Evolutionary conservation across 2,888 invertebrate species (phyloP).

Genomic region (Hyalella azteca): DNA sequence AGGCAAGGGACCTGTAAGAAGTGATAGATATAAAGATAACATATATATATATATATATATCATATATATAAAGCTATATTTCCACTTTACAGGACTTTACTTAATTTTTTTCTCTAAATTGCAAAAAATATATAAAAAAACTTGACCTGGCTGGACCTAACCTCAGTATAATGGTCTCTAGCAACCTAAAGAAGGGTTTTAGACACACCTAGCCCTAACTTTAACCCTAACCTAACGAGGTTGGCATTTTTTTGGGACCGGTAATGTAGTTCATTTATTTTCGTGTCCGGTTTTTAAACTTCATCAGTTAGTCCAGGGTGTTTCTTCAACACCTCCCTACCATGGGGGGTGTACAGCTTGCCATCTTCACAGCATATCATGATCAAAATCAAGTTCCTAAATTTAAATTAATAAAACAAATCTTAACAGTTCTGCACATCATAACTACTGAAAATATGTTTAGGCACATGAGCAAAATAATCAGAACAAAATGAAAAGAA

Average conservation of each 20-base stretch:
- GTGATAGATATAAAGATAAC: too few relatives aligned
- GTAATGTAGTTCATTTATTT: background rate
- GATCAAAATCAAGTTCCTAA: too few relatives aligned
- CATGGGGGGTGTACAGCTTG: constrained; percentile 54
- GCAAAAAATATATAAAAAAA: background rate
- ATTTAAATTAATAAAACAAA: too few relatives aligned
- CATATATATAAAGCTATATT: too few relatives aligned
- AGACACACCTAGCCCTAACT: background rate
- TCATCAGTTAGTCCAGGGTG: constrained; percentile 55
- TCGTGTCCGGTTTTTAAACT: background rate
- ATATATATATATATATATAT: too few relatives aligned
- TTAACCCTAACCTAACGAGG: background rate
- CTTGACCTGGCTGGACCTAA: background rate
- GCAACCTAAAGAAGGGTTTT: background rate
- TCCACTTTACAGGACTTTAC: too few relatives aligned
- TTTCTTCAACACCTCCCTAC: constrained; percentile 52
- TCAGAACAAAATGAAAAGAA: too few relatives aligned
- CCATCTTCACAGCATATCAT: constrained; percentile 58
- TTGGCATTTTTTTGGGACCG: background rate
- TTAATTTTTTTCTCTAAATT: too few relatives aligned
- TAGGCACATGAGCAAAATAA: too few relatives aligned
- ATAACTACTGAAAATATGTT: too few relatives aligned
- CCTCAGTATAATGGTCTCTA: background rate
- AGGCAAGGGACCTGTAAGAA: too few relatives aligned
- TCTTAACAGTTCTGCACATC: too few relatives aligned